These are phyloP conservation scores for Dendrolimus houi DNA, from an alignment of 2,888 invertebrate species.

Conservation along the genomic window DNA sequence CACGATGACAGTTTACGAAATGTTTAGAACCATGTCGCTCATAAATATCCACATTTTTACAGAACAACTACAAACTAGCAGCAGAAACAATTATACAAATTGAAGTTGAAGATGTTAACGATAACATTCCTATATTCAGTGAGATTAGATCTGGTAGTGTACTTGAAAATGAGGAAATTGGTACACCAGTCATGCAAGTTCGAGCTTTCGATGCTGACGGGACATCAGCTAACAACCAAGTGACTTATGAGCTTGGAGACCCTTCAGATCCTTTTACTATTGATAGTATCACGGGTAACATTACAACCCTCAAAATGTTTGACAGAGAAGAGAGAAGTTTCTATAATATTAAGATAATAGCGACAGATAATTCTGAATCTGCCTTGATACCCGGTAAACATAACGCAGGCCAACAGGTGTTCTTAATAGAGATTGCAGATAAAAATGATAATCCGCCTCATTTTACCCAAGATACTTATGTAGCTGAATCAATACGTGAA, in stretches of 20 bases:
- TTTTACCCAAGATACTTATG: slow-evolving; percentile 86
- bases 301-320: slow-evolving; percentile 87
- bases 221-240: slow-evolving; percentile 88
- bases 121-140: slow-evolving; percentile 91
- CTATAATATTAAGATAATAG: slow-evolving; percentile 93
- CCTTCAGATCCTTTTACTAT: slow-evolving; percentile 87
- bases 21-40: no score
- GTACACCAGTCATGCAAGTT: slow-evolving; percentile 91
- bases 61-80: slow-evolving; percentile 87
- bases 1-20: no score
- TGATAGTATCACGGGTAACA: slow-evolving; percentile 90
- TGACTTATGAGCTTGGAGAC: slow-evolving; percentile 84
- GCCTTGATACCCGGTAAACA: slow-evolving; percentile 80
- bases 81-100: slow-evolving; percentile 88
- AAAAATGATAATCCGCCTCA: slow-evolving; percentile 96
- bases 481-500: slow-evolving; percentile 86
- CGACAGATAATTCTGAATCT: slow-evolving; percentile 92
- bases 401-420: slow-evolving; percentile 87
- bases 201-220: slow-evolving; percentile 92
- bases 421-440: slow-evolving; percentile 94
- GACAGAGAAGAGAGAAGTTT: slow-evolving; percentile 91
- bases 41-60: slow-evolving; percentile 15
- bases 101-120: slow-evolving; percentile 91
- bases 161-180: slow-evolving; percentile 88
- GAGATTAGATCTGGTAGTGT: slow-evolving; percentile 89